Conservation (phyloP, 2,797 vertebrate species). For the Ctenopoma multispine region DNA sequence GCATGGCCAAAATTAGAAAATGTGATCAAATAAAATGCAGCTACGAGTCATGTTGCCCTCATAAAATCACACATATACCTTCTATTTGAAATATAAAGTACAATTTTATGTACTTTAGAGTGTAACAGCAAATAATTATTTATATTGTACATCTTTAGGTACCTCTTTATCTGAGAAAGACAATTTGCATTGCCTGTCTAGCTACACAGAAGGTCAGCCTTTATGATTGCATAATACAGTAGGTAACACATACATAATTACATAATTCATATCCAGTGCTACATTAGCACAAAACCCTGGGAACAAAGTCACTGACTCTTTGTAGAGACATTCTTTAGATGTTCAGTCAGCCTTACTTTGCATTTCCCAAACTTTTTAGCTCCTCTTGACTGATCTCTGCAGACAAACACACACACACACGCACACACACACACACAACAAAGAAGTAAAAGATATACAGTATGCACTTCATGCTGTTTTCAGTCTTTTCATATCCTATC, state of each 20-base stretch:
- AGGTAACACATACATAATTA: slow-evolving; percentile 56
- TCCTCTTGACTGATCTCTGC: slow-evolving; percentile 18
- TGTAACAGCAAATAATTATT: background rate
- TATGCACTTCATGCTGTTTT: slow-evolving; percentile 60
- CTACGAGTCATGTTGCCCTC: background rate
- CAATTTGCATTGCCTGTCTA: slow-evolving; percentile 58
- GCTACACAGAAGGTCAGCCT: slow-evolving; percentile 68
- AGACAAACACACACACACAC: slow-evolving; percentile 13
- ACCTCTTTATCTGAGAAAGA: slow-evolving; percentile 37
- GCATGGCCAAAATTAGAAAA: background rate
- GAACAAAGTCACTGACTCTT: slow-evolving; percentile 77
- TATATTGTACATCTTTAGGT: slow-evolving; percentile 34
- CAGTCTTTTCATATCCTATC: slow-evolving; percentile 53
- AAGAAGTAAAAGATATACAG: slow-evolving; percentile 47
- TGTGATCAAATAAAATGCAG: slow-evolving; percentile 12
- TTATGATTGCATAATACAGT: slow-evolving; percentile 39
- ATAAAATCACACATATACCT: slow-evolving; percentile 5
- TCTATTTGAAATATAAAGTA: slow-evolving; percentile 20
- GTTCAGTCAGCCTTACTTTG: slow-evolving; percentile 67
- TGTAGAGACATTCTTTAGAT: slow-evolving; percentile 75
- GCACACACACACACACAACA: slow-evolving; percentile 36
- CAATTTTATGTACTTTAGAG: background rate
- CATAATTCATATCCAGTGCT: slow-evolving; percentile 79
- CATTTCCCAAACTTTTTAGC: slow-evolving; percentile 71
- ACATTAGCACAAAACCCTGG: slow-evolving; percentile 63